Evolutionary conservation across 1,140 invertebrate species (phyloP).

Genomic region (Aporrectodea caliginosa): DNA sequence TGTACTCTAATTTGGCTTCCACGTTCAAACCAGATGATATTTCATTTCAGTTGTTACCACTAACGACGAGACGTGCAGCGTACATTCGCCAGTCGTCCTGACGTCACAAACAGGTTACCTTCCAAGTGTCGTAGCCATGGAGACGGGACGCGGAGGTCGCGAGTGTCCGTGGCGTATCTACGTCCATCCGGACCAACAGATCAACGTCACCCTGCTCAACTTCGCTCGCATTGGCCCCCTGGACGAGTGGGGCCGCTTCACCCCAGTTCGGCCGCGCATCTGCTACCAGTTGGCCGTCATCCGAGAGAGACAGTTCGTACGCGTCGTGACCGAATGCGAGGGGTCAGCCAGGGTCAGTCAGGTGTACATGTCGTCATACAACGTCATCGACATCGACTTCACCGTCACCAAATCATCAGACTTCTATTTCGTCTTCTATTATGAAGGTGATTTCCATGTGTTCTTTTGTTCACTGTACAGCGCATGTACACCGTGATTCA

Average conservation of each 20-base stretch:
- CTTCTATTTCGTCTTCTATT: not conserved
- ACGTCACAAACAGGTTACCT: not conserved
- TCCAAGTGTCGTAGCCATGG: conserved; percentile 20
- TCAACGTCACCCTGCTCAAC: conserved; percentile 21
- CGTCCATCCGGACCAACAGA: conserved; percentile 9
- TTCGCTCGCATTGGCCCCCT: not conserved
- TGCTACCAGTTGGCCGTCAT: not conserved
- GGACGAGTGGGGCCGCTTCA: not conserved
- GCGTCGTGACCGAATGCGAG: not conserved
- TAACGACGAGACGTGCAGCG: no score
- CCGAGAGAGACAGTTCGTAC: not conserved
- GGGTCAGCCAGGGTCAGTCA: not conserved
- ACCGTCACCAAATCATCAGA: not conserved
- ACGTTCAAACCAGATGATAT: no score
- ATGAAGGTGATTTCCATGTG: not conserved
- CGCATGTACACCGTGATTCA: no score
- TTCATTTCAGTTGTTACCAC: no score
- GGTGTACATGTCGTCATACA: not conserved
- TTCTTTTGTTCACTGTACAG: no score
- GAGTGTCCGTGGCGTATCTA: conserved; percentile 23
- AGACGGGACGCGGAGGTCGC: conserved; percentile 16
- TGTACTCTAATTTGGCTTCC: no score
- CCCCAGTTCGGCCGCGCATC: not conserved
- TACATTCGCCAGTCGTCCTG: not conserved
- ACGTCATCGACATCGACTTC: not conserved